A percentile compares a stretch with the other conserved stretches of the same genome.
Evolutionary conservation across 2,113 vertebrate species (phyloP).

Genomic region (Taurulus bubalis): DNA sequence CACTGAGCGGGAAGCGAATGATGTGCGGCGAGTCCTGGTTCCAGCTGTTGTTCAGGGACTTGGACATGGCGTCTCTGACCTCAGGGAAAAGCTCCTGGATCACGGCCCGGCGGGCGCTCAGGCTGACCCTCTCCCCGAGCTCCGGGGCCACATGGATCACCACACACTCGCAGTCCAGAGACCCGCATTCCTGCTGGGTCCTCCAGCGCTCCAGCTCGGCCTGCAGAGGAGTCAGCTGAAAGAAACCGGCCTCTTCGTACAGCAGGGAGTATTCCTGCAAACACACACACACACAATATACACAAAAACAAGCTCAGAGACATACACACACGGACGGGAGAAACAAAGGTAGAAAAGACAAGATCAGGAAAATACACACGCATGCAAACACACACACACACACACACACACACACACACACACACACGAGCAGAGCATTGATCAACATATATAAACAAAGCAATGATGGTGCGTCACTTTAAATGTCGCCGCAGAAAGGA

Average conservation of each 20-base stretch:
- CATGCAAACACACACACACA: background rate
- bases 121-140: constrained; percentile 90
- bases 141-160: constrained; percentile 92
- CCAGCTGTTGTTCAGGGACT: constrained; percentile 85
- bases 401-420: background rate
- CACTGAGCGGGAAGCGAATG: constrained; percentile 92
- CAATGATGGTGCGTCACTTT: too few species aligned
- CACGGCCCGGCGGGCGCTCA: constrained; percentile 89
- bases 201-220: constrained; percentile 92
- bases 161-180: constrained; percentile 90
- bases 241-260: constrained; percentile 96
- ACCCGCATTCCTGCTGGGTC: constrained; percentile 86
- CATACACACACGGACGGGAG: background rate
- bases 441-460: background rate
- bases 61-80: constrained; percentile 89
- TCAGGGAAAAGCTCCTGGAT: constrained; percentile 96
- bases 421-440: background rate
- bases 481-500: too few species aligned
- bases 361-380: background rate
- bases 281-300: constrained; percentile 35
- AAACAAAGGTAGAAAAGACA: background rate
- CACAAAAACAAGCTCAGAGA: constrained; percentile 3
- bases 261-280: constrained; percentile 93
- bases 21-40: constrained; percentile 87
- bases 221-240: constrained; percentile 93